Evolutionary conservation across 2,888 invertebrate genomes (phyloP), one percentile per base, ranked within the genome.

Genomic region (Quadroppia sp.): DNA sequence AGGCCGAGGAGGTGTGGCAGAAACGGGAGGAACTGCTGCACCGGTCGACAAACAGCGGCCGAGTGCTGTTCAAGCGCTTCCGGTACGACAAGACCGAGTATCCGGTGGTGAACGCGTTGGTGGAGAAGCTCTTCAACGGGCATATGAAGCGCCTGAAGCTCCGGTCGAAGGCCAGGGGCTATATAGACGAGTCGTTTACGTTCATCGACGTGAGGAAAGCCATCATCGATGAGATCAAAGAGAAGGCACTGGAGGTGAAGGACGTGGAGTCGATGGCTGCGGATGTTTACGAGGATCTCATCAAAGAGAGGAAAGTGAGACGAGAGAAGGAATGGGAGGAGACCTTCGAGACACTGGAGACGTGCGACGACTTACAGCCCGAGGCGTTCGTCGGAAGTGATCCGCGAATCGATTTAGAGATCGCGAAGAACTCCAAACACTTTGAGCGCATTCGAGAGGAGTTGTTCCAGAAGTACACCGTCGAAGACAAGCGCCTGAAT

Each of bases 171-270:
- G 45, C 2, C 1, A 42, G 4, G 17, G 69, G 69, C 4, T 69
- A 45, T 69, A 28, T 42, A n/a, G 69, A 69, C 69, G 69, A 69
- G 17, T 45, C 69, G 2, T 69, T 69, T 25, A 69, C 69, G 25
- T 69, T 45, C 25, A 69, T 69, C 15, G 69, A 69, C 17, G 40
- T 69, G 4, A n/a, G 45, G 17, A 69, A 69, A 69, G 28, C 40
- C 3, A 45, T 69, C 45, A 9, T 45, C 2, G 69, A 69, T 17
- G 45, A 36, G 15, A 69, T 69, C 13, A 20, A 42, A 40, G 25
- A 25, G 0, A 69, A 69, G 45, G 11, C 42, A 11, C 13, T 69
- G 2, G 2, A 9, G 1, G 28, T 69, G 25, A 42, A 2, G 15
- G 20, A 69, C n/a, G 11, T 23, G 6, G 45, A 69, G 23, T 0